Conservation (phyloP, 2,888 invertebrate genomes). For the Automeris io region DNA sequence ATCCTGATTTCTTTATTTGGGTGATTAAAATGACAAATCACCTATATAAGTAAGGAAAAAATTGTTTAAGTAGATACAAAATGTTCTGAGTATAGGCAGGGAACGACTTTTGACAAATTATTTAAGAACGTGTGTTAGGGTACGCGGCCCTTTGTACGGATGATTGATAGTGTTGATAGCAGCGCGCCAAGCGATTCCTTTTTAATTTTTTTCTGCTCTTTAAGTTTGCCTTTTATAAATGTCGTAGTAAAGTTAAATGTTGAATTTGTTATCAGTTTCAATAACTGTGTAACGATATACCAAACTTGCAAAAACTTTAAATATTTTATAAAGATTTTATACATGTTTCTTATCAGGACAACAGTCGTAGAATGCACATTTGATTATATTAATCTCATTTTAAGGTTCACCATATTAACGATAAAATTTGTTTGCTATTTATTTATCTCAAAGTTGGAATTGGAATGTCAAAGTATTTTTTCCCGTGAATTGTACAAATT, state of each 20-base stretch:
- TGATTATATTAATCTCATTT: too few relatives aligned
- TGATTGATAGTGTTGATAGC: conserved; percentile 69
- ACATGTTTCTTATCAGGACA: too few relatives aligned
- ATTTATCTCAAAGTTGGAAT: too few relatives aligned
- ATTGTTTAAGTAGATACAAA: conserved; percentile 37
- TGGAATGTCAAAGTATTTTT: too few relatives aligned
- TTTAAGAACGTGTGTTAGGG: conserved; percentile 72
- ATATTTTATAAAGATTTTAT: too few relatives aligned
- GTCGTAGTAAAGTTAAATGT: conserved; percentile 5
- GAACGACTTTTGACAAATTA: conserved; percentile 72
- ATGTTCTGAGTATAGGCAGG: conserved; percentile 44
- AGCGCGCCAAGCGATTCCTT: conserved; percentile 48
- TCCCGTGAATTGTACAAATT: conserved; percentile 4
- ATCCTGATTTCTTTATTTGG: conserved; percentile 15
- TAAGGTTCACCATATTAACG: too few relatives aligned
- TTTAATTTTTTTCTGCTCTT: conserved; percentile 46
- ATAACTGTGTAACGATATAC: too few relatives aligned
- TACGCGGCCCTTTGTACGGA: conserved; percentile 60
- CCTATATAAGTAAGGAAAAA: conserved; percentile 42
- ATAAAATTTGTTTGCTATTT: too few relatives aligned
- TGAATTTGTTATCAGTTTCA: neutral
- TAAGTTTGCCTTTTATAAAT: conserved; percentile 27
- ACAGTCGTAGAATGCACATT: too few relatives aligned
- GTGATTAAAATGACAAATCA: conserved; percentile 33
- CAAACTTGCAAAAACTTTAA: too few relatives aligned